Evolutionary conservation across 2,888 invertebrate species (phyloP), one percentile per base, ranked within the genome.

Genomic region (Mythimna vitellina): DNA sequence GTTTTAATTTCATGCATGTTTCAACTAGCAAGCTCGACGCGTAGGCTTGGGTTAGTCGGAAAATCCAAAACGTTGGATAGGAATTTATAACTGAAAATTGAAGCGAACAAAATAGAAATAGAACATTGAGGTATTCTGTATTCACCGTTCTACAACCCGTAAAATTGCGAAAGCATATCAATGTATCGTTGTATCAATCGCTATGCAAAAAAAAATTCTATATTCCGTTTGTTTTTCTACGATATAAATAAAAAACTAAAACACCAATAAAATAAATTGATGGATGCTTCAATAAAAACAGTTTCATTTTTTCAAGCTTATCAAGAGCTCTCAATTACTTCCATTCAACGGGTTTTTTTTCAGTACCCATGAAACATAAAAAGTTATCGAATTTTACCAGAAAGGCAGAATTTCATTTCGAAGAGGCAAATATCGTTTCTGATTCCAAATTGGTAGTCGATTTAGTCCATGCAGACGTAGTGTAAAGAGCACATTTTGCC

Each of bases 381-480:
- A 56, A 20, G 20, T 7, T 7, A 10, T 38, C n/a, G 10, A 51
- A 42, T 25, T 62, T 57, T 58, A 32, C 17, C 17, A 29, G 29
- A 20, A n/a, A 51, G 17, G 8, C 49, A 29, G 9, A 60, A 72
- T 51, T 35, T 68, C 38, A 22, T 54, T 61, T 71, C 2, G 3
- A 51, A 68, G 58, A 22, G 35, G 46, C 22, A 63, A 71, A 69
- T 54, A 67, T 56, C 38, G 38, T 54, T 64, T 69, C 10, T 58
- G 53, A 80, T 68, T 70, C 17, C 49, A 61, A 70, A 70, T 70
- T 61, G 65, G 35, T 29, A 32, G 35, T 57, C 32, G 22, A 60
- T 70, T 74, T 61, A 51, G 51, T 32, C 32, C 12, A 38, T 53
- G 63, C 56, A 70, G 54, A 65, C 51, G 60, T 54, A 67, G 32